These are phyloP conservation scores for Monodelphis domestica DNA, from an alignment of 2,797 vertebrate genomes.

Conservation along the genomic window DNA sequence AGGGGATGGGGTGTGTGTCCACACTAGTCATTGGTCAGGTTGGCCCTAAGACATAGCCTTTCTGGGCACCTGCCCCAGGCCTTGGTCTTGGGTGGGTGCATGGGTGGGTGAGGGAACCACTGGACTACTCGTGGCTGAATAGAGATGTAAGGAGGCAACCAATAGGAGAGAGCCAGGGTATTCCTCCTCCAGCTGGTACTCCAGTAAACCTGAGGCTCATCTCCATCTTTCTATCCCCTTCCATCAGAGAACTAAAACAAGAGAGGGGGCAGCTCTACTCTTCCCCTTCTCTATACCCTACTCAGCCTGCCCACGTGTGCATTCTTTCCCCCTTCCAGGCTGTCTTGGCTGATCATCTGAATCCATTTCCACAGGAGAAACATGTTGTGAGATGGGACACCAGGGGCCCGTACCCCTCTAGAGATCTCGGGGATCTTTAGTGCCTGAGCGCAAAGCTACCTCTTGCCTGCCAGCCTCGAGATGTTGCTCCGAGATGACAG, in stretches of 20 bases:
- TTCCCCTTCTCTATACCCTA: not conserved
- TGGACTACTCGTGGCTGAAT: not conserved
- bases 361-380: not conserved
- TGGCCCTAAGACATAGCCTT: constrained; percentile 4
- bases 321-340: not conserved
- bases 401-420: not conserved
- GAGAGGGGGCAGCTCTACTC: not conserved
- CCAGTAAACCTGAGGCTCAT: not conserved
- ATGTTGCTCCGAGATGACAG: not conserved
- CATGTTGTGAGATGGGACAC: constrained; percentile 2
- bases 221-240: not conserved
- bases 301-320: constrained; percentile 26
- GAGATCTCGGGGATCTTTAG: not conserved
- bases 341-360: constrained; percentile 21
- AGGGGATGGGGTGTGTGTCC: constrained; percentile 18
- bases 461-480: not conserved
- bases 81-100: constrained; percentile 1
- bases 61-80: not conserved
- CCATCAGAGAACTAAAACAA: not conserved
- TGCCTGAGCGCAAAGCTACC: not conserved
- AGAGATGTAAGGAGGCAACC: not conserved
- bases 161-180: not conserved
- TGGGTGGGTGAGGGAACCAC: not conserved
- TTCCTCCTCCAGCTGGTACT: constrained; percentile 10
- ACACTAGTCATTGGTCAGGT: not conserved